phyloP scores from a whole-genome alignment of 2,888 invertebrate species.

The Ommatoiulus sabulosus region DNA sequence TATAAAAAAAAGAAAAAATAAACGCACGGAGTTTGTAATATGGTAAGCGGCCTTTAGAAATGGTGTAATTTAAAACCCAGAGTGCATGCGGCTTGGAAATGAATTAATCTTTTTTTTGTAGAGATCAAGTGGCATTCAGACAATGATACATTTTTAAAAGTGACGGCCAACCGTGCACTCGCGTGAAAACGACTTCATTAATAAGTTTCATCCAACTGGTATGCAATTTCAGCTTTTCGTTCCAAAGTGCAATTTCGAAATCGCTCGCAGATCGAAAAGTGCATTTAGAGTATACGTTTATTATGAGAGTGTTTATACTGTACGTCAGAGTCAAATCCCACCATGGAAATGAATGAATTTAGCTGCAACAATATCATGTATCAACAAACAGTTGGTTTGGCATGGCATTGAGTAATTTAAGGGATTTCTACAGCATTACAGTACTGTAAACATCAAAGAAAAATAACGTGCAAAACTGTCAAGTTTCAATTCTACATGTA shows the following conservation, averaged over 20 bases:
- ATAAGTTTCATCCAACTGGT: background rate
- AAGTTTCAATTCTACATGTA: no score
- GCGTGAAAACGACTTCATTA: background rate
- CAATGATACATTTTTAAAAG: background rate
- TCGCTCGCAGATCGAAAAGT: background rate
- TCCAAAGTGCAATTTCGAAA: background rate
- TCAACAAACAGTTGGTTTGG: no score
- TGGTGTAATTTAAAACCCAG: background rate
- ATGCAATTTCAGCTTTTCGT: background rate
- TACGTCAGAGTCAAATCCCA: no score
- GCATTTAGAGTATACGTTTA: background rate
- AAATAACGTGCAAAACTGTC: no score
- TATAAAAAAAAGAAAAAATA: background rate
- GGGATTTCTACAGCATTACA: no score
- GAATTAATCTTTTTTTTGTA: background rate
- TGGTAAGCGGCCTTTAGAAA: background rate
- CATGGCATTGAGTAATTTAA: no score
- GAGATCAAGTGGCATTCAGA: background rate
- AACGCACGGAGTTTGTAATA: background rate
- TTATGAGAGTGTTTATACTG: no score
- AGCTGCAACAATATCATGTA: no score
- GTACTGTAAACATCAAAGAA: no score
- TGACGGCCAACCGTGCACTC: background rate
- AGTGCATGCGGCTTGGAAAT: background rate
- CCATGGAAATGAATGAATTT: no score